phyloP scores from a whole-genome alignment of 2,888 invertebrate genomes.

The Chymomyza caudatula region DNA sequence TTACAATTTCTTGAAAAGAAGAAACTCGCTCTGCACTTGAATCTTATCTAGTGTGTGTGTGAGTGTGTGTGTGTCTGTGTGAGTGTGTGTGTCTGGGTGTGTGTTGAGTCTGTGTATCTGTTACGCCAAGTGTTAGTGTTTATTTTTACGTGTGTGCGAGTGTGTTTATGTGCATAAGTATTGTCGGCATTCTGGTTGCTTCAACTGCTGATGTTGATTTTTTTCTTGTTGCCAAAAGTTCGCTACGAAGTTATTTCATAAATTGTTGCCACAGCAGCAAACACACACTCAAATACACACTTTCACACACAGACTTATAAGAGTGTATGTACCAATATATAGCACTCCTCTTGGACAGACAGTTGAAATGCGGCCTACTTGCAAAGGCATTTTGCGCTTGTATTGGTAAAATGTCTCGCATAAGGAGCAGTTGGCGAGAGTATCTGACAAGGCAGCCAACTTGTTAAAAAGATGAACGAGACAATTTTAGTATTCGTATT shows the following conservation, averaged over 20 bases:
- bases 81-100: conserved; percentile 1
- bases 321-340: neutral
- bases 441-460: neutral
- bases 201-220: neutral
- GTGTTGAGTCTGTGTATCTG: conserved; percentile 67
- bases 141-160: neutral
- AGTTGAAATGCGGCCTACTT: neutral
- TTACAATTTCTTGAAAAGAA: conserved; percentile 36
- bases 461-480: conserved; percentile 47
- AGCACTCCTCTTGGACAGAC: neutral
- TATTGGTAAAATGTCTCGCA: conserved; percentile 3
- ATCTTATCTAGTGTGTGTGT: neutral
- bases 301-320: neutral
- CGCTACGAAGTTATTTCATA: conserved; percentile 65
- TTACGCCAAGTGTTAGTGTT: conserved; percentile 36
- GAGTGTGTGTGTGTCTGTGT: neutral
- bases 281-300: conserved; percentile 8
- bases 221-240: conserved; percentile 19
- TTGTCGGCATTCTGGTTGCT: neutral
- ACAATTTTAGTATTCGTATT: conserved; percentile 51
- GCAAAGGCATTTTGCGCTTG: neutral
- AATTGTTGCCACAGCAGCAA: conserved; percentile 69
- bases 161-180: neutral
- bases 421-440: too few relatives aligned
- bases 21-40: neutral